Conservation (phyloP, 2,888 invertebrate genomes). For the Caprella mutica region DNA sequence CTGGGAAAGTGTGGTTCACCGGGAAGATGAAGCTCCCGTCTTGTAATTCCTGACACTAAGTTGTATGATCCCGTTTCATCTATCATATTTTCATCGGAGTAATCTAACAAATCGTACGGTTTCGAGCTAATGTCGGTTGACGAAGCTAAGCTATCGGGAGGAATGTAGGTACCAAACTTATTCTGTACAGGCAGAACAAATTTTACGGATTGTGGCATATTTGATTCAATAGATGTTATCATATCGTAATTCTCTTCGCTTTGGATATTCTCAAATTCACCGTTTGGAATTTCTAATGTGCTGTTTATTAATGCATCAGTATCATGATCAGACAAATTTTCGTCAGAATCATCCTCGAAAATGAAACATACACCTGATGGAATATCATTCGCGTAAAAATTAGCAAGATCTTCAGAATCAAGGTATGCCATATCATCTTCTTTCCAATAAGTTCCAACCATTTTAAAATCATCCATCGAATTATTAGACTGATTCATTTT, state of each 20-base stretch:
- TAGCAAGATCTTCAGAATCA: constrained; percentile 26
- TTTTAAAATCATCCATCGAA: background rate
- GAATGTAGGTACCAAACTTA: no score
- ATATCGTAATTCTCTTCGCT: no score
- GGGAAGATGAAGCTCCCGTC: constrained; percentile 22
- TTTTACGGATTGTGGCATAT: no score
- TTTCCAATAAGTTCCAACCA: constrained; percentile 24
- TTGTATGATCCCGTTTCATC: no score
- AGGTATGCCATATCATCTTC: constrained; percentile 22
- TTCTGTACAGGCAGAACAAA: no score
- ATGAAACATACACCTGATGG: constrained; percentile 23
- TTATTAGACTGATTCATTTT: background rate
- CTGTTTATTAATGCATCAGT: background rate
- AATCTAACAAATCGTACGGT: no score
- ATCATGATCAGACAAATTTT: constrained; percentile 6
- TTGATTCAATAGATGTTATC: no score
- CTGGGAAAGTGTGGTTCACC: constrained; percentile 25
- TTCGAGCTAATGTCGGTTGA: no score
- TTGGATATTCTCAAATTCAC: no score
- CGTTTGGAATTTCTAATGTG: no score
- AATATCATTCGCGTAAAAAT: constrained; percentile 16
- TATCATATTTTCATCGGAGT: background rate
- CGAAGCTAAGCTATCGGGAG: no score
- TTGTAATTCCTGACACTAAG: no score
- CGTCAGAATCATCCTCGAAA: constrained; percentile 31